Percentiles rank a stretch among this genome's conserved stretches.
Evolutionary conservation across 2,797 vertebrate genomes (phyloP).

Genomic region (Lacerta agilis): DNA sequence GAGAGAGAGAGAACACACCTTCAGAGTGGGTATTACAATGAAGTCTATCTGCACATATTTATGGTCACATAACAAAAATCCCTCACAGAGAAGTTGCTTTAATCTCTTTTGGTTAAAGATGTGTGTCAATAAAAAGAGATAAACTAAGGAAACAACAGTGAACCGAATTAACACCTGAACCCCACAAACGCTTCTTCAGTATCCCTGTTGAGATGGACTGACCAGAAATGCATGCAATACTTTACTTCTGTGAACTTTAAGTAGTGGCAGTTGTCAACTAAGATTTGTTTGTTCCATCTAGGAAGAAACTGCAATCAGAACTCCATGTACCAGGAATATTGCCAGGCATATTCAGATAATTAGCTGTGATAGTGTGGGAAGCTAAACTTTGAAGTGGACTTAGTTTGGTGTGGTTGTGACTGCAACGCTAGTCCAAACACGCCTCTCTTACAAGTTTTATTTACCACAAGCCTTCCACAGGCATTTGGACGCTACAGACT

Average conservation of each 20-base stretch:
- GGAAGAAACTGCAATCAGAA: background rate
- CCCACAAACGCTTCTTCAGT: no score
- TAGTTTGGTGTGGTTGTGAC: background rate
- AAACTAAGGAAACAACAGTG: no score
- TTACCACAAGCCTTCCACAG: background rate
- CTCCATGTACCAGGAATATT: background rate
- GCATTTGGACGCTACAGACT: background rate
- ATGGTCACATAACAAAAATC: no score
- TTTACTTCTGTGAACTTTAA: background rate
- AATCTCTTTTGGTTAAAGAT: no score
- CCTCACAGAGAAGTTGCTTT: no score
- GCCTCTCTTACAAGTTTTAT: background rate
- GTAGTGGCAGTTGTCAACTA: background rate
- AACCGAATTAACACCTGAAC: no score
- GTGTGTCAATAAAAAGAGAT: no score
- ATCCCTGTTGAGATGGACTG: no score
- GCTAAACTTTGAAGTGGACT: background rate
- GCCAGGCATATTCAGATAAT: background rate
- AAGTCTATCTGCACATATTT: no score
- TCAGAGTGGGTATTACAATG: no score
- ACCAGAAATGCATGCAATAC: no score
- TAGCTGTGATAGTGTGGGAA: background rate
- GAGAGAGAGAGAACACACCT: no score
- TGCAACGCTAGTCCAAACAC: background rate
- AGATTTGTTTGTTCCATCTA: background rate